Conservation (phyloP, 2,888 invertebrate species). For the Caenorhabditis sp. region DNA sequence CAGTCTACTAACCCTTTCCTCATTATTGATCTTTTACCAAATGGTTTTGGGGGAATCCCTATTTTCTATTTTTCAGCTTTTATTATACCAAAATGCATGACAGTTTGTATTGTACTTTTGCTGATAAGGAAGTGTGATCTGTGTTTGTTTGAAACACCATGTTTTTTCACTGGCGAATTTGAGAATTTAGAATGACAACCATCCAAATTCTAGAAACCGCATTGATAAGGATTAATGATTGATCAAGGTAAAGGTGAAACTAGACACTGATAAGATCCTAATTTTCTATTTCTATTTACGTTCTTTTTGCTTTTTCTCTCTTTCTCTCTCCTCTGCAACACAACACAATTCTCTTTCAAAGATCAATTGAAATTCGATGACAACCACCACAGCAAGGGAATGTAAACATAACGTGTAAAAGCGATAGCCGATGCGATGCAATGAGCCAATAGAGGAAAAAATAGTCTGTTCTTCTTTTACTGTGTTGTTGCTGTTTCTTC, state of each 20-base stretch:
- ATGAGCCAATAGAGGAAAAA: not conserved
- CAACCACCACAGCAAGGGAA: constrained; percentile 13
- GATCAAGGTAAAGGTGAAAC: no score
- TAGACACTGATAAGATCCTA: not conserved
- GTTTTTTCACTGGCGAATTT: no score
- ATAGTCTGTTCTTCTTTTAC: not conserved
- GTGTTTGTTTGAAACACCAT: no score
- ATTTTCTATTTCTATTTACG: not conserved
- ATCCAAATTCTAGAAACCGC: no score
- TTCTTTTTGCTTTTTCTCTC: not conserved
- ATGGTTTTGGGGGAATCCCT: not conserved
- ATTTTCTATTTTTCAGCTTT: constrained; percentile 1
- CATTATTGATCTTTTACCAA: not conserved
- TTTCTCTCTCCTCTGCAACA: not conserved
- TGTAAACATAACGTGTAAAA: constrained; percentile 13
- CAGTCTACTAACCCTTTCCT: constrained; percentile 3
- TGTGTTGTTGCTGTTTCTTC: not conserved
- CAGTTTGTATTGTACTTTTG: no score
- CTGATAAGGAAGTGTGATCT: no score
- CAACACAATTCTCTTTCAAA: constrained; percentile 22
- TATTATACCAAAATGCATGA: no score
- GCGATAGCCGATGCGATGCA: constrained; percentile 26
- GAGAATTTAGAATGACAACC: no score
- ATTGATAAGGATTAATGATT: no score
- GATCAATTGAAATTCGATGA: constrained; percentile 56